phyloP scores from a whole-genome alignment of 2,113 vertebrate species.

The Eulacestoma nigropectus region DNA sequence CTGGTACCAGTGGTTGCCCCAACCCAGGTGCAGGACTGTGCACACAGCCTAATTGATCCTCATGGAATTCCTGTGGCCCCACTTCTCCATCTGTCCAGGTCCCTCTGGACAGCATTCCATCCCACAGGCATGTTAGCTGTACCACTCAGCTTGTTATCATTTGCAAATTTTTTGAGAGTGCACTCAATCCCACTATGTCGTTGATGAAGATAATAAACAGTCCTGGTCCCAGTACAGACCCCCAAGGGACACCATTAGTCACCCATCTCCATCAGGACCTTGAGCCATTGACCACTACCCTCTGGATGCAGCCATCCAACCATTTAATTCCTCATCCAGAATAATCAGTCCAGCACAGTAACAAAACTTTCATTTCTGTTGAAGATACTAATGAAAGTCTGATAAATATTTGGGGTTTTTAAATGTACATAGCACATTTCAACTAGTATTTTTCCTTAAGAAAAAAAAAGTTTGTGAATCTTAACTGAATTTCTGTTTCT shows the following conservation, averaged over 20 bases:
- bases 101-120: not conserved
- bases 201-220: not conserved
- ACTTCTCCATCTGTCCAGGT: not conserved
- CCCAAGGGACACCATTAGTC: fast-evolving
- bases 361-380: not conserved
- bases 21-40: not conserved
- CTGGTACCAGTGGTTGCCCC: not conserved
- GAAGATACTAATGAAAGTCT: not conserved
- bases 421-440: not conserved
- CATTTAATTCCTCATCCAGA: not conserved
- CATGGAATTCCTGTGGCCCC: not conserved
- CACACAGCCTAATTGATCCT: not conserved
- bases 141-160: not conserved
- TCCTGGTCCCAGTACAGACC: not conserved
- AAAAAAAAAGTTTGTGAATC: not conserved
- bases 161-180: not conserved
- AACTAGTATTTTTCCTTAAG: not conserved
- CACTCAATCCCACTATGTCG: not conserved
- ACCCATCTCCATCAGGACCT: not conserved
- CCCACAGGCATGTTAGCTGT: not conserved
- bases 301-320: not conserved
- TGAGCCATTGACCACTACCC: not conserved
- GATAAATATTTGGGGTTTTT: not conserved
- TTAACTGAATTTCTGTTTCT: not conserved
- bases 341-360: not conserved